A percentile compares a stretch with the other conserved stretches of the same genome.
Evolutionary conservation across 2,888 invertebrate genomes (phyloP).

Genomic region (Dascillus cervinus): DNA sequence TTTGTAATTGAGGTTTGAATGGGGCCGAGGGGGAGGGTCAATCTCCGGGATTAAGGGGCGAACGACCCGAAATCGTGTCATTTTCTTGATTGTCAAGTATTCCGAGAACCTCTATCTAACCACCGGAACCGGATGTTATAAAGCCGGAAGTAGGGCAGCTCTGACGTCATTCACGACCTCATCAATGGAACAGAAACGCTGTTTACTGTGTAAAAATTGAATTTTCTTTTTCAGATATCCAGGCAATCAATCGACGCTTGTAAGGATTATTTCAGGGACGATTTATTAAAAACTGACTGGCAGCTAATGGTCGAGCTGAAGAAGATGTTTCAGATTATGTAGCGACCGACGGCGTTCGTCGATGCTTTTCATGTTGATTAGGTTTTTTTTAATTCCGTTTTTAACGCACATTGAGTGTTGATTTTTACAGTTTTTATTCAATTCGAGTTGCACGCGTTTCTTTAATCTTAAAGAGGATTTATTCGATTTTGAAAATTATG

Average conservation of each 20-base stretch:
- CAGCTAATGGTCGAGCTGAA: slow-evolving; percentile 97
- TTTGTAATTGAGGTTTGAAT: no score
- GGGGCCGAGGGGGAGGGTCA: no score
- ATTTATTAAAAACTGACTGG: slow-evolving; percentile 96
- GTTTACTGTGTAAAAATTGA: no score
- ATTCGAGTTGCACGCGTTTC: neutral
- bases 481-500: no score
- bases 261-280: slow-evolving; percentile 98
- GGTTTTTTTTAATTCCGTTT: no score
- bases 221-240: slow-evolving; percentile 82
- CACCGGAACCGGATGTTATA: slow-evolving; percentile 20
- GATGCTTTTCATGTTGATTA: no score
- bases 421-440: neutral
- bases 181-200: no score
- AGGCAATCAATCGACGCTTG: slow-evolving; percentile 98
- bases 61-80: slow-evolving; percentile 6
- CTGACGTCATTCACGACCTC: slow-evolving; percentile 26
- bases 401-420: no score
- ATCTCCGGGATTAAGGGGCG: no score
- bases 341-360: slow-evolving; percentile 37
- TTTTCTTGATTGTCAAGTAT: slow-evolving; percentile 8
- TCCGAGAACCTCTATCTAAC: slow-evolving; percentile 16
- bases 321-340: slow-evolving; percentile 92
- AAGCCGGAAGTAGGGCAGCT: slow-evolving; percentile 28
- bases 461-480: neutral